A percentile compares a stretch with the other conserved stretches of the same genome.
phyloP scores from a whole-genome alignment of 2,113 vertebrate species.

The Murina feae region DNA sequence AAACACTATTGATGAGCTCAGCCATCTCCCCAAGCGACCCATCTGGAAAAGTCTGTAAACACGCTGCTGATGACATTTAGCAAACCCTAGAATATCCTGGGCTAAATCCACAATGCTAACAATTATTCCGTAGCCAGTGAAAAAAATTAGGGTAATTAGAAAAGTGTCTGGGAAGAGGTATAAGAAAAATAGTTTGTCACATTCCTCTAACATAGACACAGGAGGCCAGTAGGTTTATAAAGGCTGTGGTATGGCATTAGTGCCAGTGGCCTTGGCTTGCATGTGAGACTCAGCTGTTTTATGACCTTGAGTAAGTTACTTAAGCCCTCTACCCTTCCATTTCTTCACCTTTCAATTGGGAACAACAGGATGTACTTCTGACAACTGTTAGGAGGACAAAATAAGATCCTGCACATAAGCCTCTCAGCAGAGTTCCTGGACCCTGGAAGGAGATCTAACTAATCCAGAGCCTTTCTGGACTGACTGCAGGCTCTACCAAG shows the following conservation, averaged over 20 bases:
- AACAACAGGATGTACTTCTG: neutral
- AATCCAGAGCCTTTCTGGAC: neutral
- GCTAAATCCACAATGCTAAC: neutral
- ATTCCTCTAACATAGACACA: neutral
- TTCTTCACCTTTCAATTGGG: neutral
- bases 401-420: neutral
- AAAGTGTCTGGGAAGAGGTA: neutral
- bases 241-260: neutral
- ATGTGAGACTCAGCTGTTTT: neutral
- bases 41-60: neutral
- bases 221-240: neutral
- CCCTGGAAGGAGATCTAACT: neutral
- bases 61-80: neutral
- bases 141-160: neutral
- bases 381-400: neutral
- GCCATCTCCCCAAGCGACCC: neutral
- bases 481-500: neutral
- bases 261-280: neutral
- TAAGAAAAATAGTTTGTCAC: neutral
- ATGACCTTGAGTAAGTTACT: neutral
- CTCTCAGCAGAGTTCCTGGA: neutral
- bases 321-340: neutral
- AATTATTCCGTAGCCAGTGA: neutral
- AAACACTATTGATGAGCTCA: neutral
- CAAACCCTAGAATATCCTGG: neutral